Base-by-base conservation (phyloP, 2,888 invertebrate species). In the Acleris cristana region DNA sequence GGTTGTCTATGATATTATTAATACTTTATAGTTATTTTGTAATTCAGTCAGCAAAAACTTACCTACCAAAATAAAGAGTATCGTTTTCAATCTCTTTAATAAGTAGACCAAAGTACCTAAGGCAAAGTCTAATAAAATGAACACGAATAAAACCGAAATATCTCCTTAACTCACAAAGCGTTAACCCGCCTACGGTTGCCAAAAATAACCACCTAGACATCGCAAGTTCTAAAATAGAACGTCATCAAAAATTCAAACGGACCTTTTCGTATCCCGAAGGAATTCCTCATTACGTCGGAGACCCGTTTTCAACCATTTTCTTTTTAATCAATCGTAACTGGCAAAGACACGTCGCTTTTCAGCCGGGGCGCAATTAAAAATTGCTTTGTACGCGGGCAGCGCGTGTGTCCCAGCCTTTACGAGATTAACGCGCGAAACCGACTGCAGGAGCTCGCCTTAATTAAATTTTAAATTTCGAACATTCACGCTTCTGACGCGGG, bases 391-490 rank as follows among this genome's bases (percentile, higher is more conserved):
- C 78, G 80, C 77, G 76, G 71, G 69, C 72, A 69, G 76, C 80
- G 78, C 80, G 83, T 84, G 82, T 86, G 84, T 85, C 75, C 78
- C 73, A 63, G 79, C 80, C 86, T 86, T 86, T 84, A 84, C 82
- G 78, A 81, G 86, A 85, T 87, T 87, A 89, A 84, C 85, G 82
- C 83, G 83, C 81, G 82, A 77, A 82, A 81, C 82, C 80, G 77
- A 81, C 78, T 76, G 81, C 74, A 78, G 78, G 74, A 77, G 76
- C 76, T 74, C 74, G 82, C 83, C 82, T 85, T 87, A 86, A 87
- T 86, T 88, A 87, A 87, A 88, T 88, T 88, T 88, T 82, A 83
- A 88, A 84, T 87, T 87, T 86, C 82, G 82, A 86, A 85, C 80
- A 77, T 81, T 81, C 77, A 79, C 79, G 79, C 78, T 73, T 71